Conservation (phyloP, 2,888 invertebrate genomes). For the Mystacides longicornis region DNA sequence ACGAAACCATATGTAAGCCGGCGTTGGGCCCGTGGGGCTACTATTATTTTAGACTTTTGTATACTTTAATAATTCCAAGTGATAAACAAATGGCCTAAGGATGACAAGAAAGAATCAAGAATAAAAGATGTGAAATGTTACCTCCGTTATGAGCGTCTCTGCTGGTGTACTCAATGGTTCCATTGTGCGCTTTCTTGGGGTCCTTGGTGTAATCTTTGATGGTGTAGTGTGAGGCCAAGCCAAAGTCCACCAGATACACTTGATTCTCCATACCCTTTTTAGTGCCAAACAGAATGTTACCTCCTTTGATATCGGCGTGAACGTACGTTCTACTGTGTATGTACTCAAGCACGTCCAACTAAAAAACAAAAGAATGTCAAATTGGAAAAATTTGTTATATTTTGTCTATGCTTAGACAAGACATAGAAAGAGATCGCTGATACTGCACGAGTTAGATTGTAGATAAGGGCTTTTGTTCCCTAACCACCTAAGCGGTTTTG, state of each 20-base stretch:
- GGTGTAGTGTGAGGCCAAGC: slow-evolving; percentile 71
- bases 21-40: too few species aligned
- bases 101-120: neutral
- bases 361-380: slow-evolving; percentile 35
- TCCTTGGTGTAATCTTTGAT: slow-evolving; percentile 80
- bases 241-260: slow-evolving; percentile 89
- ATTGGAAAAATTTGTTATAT: too few species aligned
- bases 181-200: slow-evolving; percentile 90
- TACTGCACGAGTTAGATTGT: too few species aligned
- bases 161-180: slow-evolving; percentile 95
- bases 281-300: slow-evolving; percentile 78
- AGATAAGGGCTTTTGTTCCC: too few species aligned
- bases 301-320: slow-evolving; percentile 94
- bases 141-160: slow-evolving; percentile 92
- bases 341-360: slow-evolving; percentile 86
- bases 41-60: too few species aligned
- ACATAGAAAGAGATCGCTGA: too few species aligned
- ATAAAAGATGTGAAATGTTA: slow-evolving; percentile 29
- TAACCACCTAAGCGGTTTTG: too few species aligned
- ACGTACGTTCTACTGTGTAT: slow-evolving; percentile 86
- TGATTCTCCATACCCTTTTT: slow-evolving; percentile 59
- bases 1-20: too few species aligned
- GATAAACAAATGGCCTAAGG: too few species aligned
- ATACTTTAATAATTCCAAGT: too few species aligned
- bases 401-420: too few species aligned